These are phyloP conservation scores for Apteryx mantelli DNA, from an alignment of 2,113 vertebrate genomes.

Conservation along the genomic window DNA sequence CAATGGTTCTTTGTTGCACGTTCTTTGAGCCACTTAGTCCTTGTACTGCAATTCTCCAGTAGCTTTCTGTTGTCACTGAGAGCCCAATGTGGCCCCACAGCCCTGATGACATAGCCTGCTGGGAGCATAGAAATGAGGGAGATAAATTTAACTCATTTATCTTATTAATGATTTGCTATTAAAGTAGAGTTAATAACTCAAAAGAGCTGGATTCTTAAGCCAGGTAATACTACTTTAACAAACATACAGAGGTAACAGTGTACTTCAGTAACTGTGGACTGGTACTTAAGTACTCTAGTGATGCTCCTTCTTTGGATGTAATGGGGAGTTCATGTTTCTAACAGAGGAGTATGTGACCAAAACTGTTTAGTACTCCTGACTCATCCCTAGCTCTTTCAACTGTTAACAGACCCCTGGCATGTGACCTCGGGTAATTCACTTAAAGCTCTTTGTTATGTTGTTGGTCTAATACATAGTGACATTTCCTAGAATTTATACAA, in stretches of 20 bases:
- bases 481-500: conserved; percentile 56
- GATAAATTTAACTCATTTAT: background rate
- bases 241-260: background rate
- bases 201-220: background rate
- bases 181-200: background rate
- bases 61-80: background rate
- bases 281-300: background rate
- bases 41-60: background rate
- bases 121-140: background rate
- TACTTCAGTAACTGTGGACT: background rate
- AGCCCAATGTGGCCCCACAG: background rate
- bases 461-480: conserved; percentile 6
- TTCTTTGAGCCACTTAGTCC: background rate
- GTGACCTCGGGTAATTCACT: background rate
- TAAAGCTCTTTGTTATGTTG: background rate
- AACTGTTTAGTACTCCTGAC: background rate
- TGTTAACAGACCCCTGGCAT: background rate
- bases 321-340: background rate
- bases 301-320: background rate
- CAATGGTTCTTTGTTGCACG: background rate
- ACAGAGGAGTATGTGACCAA: background rate
- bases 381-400: background rate
- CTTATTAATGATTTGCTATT: background rate
- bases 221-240: background rate
- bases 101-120: background rate